Evolutionary conservation across 2,888 invertebrate genomes (phyloP).

Genomic region (Eretmocerus hayati): DNA sequence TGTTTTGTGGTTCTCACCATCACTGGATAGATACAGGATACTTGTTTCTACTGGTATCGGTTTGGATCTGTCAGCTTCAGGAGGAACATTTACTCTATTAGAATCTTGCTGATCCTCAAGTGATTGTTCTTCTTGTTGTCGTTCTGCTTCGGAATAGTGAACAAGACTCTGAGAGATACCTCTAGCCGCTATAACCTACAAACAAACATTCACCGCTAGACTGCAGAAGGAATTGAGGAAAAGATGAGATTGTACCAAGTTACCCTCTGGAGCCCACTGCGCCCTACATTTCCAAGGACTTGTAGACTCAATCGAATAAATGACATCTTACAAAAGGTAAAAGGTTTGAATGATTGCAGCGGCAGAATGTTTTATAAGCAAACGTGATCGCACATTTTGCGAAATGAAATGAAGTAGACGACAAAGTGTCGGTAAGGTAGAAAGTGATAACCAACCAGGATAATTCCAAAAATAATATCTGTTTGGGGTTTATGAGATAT

Average conservation of each 20-base stretch:
- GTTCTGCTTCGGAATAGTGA: slow-evolving; percentile 1
- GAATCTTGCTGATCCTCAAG: slow-evolving; percentile 4
- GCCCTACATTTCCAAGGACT: slow-evolving; percentile 7
- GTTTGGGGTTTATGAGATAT: too few species aligned
- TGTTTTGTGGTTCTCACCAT: too few species aligned
- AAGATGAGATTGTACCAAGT: background rate
- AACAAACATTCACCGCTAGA: background rate
- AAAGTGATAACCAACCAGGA: too few species aligned
- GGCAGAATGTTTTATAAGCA: too few species aligned
- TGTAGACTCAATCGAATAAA: slow-evolving; percentile 14
- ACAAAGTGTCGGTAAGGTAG: too few species aligned
- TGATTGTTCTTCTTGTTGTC: background rate
- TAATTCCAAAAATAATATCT: too few species aligned
- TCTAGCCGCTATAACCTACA: slow-evolving; percentile 19
- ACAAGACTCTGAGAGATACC: slow-evolving; percentile 13
- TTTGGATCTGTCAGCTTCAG: slow-evolving; percentile 60
- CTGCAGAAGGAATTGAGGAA: background rate
- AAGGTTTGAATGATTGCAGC: too few species aligned
- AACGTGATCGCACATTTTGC: too few species aligned
- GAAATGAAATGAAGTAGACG: too few species aligned
- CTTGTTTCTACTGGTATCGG: slow-evolving; percentile 73
- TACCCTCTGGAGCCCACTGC: slow-evolving; percentile 15
- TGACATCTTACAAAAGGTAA: slow-evolving; percentile 15
- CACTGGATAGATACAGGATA: slow-evolving; percentile 73
- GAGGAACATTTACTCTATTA: slow-evolving; percentile 34